Evolutionary conservation across 2,113 vertebrate genomes (phyloP), one percentile per base, ranked within the genome.

Genomic region (Engystomops pustulosus): DNA sequence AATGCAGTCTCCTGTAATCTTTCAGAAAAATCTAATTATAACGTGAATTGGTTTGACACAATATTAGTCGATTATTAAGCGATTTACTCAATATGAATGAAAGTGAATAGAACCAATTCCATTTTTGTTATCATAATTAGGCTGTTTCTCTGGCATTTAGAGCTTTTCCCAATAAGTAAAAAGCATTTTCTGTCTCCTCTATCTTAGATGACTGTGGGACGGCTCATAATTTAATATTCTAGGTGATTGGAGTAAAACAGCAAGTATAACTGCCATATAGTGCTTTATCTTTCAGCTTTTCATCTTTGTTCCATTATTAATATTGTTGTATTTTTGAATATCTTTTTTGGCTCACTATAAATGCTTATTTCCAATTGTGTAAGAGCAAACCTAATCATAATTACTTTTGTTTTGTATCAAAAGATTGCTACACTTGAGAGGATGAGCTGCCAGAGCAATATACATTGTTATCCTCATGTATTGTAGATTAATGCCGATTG

Each of bases 121-220:
- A 67, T 36, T 18, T 67, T 67, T 36, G 15, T 65, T 25, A 32
- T 34, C 30, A 32, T 67, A 36, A 20, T 15, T 32, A 6, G 6
- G 27, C 32, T 36, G 27, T 32, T 67, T 67, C 15, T 36, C 62
- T 67, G 2, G 30, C 34, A 36, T 65, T 65, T 65, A 65, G 60
- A 34, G 25, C 27, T 32, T 32, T 67, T 30, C 30, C 32, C 18
- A 36, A 67, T 67, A 36, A 67, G 14, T 65, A 65, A 65, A n/a
- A 32, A 65, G 25, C 60, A 32, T 67, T 36, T 67, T 67, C 62
- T 67, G 30, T 67, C 62, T 67, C 62, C 32, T 67, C 32, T 67
- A 32, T 36, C 62, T 34, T 67, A 67, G 17, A 67, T 67, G 30
- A 67, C 62, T 67, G 62, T 67, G 32, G 62, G 60, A 65, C 1